Evolutionary conservation across 2,888 invertebrate species (phyloP).

Genomic region (Polymixis lichenea): DNA sequence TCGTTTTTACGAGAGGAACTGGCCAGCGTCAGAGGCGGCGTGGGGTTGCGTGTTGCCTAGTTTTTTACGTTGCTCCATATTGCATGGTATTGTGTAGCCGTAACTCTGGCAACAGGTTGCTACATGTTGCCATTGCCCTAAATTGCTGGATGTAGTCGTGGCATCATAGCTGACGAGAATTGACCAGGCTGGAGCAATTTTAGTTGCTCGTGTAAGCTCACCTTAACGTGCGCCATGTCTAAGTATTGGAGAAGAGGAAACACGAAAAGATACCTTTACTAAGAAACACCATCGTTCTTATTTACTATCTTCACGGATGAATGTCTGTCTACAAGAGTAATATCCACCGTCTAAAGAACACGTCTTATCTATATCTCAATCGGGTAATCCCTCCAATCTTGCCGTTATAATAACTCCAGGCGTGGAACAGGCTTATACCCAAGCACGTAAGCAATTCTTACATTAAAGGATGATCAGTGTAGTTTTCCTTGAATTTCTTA

Average conservation of each 20-base stretch:
- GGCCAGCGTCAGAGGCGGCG: too few relatives aligned
- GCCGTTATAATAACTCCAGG: constrained; percentile 40
- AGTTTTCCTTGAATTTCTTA: background rate
- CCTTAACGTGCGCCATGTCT: too few relatives aligned
- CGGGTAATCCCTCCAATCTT: constrained; percentile 42
- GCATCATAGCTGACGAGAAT: too few relatives aligned
- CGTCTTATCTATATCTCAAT: constrained; percentile 28
- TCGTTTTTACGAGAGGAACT: too few relatives aligned
- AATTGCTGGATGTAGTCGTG: too few relatives aligned
- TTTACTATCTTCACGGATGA: constrained; percentile 1
- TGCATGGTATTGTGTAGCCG: too few relatives aligned
- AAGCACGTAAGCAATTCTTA: constrained; percentile 19
- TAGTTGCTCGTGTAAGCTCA: too few relatives aligned
- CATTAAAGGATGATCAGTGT: background rate
- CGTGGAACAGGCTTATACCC: constrained; percentile 9
- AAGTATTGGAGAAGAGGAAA: background rate
- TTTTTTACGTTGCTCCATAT: too few relatives aligned
- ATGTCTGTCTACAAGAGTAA: background rate
- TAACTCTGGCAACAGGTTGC: too few relatives aligned
- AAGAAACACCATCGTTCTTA: background rate
- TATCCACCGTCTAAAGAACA: constrained; percentile 16
- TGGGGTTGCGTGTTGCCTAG: too few relatives aligned
- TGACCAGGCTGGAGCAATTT: too few relatives aligned
- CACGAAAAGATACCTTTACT: background rate
- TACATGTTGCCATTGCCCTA: too few relatives aligned